Conservation (phyloP, 2,113 vertebrate genomes). For the Ceratotherium simum region DNA sequence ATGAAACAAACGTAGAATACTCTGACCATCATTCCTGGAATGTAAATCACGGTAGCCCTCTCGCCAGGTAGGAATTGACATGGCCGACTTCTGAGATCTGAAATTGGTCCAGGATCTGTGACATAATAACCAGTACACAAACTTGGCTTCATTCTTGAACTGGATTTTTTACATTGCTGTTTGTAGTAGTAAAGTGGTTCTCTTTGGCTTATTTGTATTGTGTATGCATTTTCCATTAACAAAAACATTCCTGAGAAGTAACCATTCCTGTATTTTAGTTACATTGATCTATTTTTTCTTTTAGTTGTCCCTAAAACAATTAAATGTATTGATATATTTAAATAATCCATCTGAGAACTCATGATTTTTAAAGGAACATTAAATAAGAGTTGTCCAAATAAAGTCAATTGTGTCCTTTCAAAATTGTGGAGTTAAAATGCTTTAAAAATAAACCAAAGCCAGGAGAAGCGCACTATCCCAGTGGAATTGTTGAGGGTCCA, state of each 20-base stretch:
- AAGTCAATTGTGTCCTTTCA: background rate
- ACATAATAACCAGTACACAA: background rate
- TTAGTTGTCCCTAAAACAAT: background rate
- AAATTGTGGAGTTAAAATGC: background rate
- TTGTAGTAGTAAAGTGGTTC: rapidly evolving
- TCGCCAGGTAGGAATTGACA: background rate
- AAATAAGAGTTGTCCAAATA: background rate
- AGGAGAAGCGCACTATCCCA: background rate
- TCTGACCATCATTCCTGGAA: background rate
- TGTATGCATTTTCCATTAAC: background rate
- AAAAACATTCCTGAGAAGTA: background rate
- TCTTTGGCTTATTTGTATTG: rapidly evolving
- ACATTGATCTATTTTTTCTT: background rate
- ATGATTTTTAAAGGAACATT: background rate
- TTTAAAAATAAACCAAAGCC: background rate
- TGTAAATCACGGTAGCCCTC: background rate
- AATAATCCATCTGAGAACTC: background rate
- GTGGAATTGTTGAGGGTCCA: background rate
- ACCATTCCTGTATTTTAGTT: background rate
- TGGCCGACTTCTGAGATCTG: background rate
- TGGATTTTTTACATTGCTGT: too few relatives aligned
- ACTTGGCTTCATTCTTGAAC: rapidly evolving
- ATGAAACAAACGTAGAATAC: background rate
- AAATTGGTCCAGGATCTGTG: background rate
- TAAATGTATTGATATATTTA: background rate